Conservation (phyloP, 2,113 vertebrate species). For the Channa argus region DNA sequence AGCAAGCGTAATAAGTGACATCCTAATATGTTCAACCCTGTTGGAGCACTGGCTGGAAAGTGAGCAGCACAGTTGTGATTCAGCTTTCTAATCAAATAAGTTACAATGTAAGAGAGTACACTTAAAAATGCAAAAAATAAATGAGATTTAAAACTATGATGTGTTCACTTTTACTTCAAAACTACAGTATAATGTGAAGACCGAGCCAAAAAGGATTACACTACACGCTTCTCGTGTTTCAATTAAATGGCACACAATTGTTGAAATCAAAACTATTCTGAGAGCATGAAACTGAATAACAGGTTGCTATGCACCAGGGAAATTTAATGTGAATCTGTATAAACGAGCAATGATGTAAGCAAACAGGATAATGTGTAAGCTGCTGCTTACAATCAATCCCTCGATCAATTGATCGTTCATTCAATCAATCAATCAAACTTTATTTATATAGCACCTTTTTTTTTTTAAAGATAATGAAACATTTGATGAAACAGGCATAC, state of each 20-base stretch:
- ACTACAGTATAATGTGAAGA: not conserved
- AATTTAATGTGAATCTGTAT: not conserved
- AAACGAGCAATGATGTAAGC: not conserved
- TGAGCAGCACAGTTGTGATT: slow-evolving; percentile 13
- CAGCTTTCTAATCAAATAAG: not conserved
- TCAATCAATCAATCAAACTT: too few species aligned
- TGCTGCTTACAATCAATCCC: too few species aligned
- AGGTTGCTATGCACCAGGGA: not conserved
- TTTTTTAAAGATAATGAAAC: too few species aligned
- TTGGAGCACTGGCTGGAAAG: slow-evolving; percentile 20
- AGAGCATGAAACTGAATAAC: not conserved
- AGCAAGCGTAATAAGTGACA: not conserved
- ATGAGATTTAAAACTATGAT: too few species aligned
- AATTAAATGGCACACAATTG: not conserved
- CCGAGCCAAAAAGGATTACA: too few species aligned
- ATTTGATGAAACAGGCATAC: too few species aligned
- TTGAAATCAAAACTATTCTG: not conserved
- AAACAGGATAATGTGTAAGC: not conserved
- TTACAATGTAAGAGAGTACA: not conserved
- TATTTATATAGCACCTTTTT: too few species aligned
- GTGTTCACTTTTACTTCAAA: not conserved
- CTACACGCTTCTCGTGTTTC: too few species aligned
- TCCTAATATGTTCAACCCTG: slow-evolving; percentile 1
- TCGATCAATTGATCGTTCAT: too few species aligned
- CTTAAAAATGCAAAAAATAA: not conserved